phyloP scores from a whole-genome alignment of 2,888 invertebrate species.

The Drosophila prostipennis region DNA sequence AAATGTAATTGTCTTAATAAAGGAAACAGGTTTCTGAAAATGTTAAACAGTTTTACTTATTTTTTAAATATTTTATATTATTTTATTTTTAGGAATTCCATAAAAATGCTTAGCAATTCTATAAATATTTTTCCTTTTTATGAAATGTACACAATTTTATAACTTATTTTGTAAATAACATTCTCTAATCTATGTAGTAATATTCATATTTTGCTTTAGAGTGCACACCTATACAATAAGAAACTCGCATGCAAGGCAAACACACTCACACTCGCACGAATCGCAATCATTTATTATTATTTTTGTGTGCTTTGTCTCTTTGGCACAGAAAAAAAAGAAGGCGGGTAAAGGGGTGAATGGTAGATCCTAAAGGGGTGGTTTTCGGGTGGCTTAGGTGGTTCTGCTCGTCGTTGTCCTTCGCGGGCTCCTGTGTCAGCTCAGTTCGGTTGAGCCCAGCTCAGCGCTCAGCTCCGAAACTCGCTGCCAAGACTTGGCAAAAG shows the following conservation, averaged over 20 bases:
- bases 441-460: constrained; percentile 29
- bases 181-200: too few relatives aligned
- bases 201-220: too few relatives aligned
- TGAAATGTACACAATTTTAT: too few relatives aligned
- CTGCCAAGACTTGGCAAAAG: constrained; percentile 39
- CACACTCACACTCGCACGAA: constrained; percentile 54
- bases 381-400: constrained; percentile 12
- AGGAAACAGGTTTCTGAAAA: too few relatives aligned
- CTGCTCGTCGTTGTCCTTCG: constrained; percentile 67
- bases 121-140: too few relatives aligned
- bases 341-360: neutral
- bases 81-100: too few relatives aligned
- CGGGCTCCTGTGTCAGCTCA: constrained; percentile 72
- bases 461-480: constrained; percentile 50
- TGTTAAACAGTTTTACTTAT: too few relatives aligned
- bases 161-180: too few relatives aligned
- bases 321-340: constrained; percentile 65
- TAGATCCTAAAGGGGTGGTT: constrained; percentile 8
- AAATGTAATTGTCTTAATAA: too few relatives aligned
- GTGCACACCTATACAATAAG: constrained; percentile 22
- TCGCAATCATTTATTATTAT: constrained; percentile 77
- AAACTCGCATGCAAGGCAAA: constrained; percentile 32
- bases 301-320: constrained; percentile 76
- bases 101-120: too few relatives aligned
- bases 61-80: too few relatives aligned